A percentile compares a stretch with the other conserved stretches of the same genome.
These are phyloP conservation scores for Euwallacea similis DNA, from an alignment of 1,140 invertebrate species.

Conservation along the genomic window DNA sequence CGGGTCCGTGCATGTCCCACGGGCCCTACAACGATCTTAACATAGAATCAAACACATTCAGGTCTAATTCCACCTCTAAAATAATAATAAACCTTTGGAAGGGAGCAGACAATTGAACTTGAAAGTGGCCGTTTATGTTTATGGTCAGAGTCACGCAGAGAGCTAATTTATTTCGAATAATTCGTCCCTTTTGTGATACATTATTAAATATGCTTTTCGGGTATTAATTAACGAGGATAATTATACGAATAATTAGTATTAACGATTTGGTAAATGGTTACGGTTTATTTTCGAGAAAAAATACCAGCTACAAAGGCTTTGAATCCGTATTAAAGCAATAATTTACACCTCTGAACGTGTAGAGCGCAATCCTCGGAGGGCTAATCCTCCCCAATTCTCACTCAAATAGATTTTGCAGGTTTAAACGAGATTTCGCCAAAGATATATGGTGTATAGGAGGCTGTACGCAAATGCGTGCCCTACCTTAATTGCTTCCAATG, in stretches of 20 bases:
- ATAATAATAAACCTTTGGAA: slow-evolving; percentile 6
- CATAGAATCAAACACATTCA: slow-evolving; percentile 10
- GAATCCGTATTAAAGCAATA: not conserved
- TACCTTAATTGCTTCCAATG: slow-evolving; percentile 16
- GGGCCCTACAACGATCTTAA: not conserved
- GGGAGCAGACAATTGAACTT: slow-evolving; percentile 8
- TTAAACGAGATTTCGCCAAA: slow-evolving; percentile 28
- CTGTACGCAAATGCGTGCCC: slow-evolving; percentile 16
- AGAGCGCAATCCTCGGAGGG: slow-evolving; percentile 17
- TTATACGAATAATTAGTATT: too few relatives aligned
- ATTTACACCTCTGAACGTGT: slow-evolving; percentile 20
- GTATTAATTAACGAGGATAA: too few relatives aligned
- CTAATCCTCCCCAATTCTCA: slow-evolving; percentile 27
- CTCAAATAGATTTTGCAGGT: slow-evolving; percentile 28
- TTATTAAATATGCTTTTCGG: too few relatives aligned
- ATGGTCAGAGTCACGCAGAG: slow-evolving; percentile 5
- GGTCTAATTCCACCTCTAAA: not conserved
- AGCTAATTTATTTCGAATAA: not conserved
- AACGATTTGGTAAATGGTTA: too few relatives aligned
- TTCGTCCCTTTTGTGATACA: too few relatives aligned
- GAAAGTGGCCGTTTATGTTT: slow-evolving; percentile 7
- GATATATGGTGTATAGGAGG: slow-evolving; percentile 15
- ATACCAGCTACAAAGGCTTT: too few relatives aligned
- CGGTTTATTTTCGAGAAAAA: too few relatives aligned
- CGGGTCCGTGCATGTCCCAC: too few relatives aligned